Conservation (phyloP, 2,888 invertebrate species). For the Therioaphis trifolii region DNA sequence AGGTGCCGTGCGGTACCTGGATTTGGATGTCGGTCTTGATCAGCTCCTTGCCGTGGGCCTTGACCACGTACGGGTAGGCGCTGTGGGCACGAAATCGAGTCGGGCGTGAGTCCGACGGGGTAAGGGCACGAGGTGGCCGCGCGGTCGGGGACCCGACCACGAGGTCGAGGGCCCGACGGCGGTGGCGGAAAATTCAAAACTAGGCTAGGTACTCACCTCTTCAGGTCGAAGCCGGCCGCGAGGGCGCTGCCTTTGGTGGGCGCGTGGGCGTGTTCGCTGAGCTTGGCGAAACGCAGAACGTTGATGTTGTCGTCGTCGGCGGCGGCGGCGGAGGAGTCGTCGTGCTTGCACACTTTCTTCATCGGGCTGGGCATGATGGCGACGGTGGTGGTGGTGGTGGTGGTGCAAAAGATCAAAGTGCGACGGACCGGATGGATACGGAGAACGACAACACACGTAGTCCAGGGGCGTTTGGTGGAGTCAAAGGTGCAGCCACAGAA, state of each 20-base stretch:
- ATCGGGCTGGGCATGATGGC: slow-evolving; percentile 9
- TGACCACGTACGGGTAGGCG: slow-evolving; percentile 87
- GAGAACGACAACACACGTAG: no score
- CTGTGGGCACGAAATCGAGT: no score
- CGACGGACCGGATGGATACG: no score
- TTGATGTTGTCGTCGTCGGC: background rate
- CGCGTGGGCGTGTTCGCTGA: slow-evolving; percentile 82
- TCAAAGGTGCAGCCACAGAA: no score
- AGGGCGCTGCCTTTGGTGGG: slow-evolving; percentile 86
- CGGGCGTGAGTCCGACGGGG: no score
- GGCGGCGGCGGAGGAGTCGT: no score
- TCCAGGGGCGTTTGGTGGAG: no score
- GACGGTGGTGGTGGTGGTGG: no score
- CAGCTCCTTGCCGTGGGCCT: slow-evolving; percentile 86
- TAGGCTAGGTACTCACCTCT: slow-evolving; percentile 74
- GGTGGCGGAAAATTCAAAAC: background rate
- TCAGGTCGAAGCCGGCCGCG: slow-evolving; percentile 92
- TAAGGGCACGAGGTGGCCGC: no score
- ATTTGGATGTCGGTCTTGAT: slow-evolving; percentile 94
- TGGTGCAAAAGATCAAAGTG: no score
- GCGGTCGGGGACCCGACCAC: no score
- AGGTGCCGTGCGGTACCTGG: slow-evolving; percentile 86
- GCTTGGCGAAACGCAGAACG: slow-evolving; percentile 75
- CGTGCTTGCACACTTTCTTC: background rate
- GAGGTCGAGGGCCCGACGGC: no score